Percentiles rank a stretch among this genome's conserved stretches.
These are phyloP conservation scores for Cyprichromis sp. DNA, from an alignment of 2,113 vertebrate species.

Conservation along the genomic window DNA sequence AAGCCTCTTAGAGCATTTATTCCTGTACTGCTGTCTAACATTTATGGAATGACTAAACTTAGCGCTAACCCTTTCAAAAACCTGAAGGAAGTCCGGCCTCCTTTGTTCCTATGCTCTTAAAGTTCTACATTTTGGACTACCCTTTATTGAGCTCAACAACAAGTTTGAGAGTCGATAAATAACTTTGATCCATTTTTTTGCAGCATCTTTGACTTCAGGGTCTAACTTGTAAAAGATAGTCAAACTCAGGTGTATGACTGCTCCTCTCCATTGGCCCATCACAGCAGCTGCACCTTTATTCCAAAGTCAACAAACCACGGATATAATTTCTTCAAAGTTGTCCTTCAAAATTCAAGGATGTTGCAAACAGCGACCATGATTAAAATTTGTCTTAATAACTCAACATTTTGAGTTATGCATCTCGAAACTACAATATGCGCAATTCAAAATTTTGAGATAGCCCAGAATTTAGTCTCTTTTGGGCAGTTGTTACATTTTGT, in stretches of 20 bases:
- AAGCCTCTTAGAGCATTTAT: background rate
- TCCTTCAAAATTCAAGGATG: background rate
- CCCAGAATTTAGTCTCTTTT: background rate
- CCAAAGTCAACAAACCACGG: background rate
- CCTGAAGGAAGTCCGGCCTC: background rate
- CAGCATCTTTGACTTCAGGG: background rate
- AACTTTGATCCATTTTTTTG: background rate
- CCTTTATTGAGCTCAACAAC: background rate
- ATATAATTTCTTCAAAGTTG: background rate
- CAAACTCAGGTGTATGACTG: background rate
- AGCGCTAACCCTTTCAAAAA: background rate
- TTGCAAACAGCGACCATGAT: background rate
- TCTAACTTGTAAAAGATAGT: background rate
- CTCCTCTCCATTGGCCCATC: background rate
- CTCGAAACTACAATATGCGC: fast-evolving
- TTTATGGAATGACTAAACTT: background rate
- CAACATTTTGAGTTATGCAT: background rate
- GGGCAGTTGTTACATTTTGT: background rate
- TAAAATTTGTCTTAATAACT: background rate
- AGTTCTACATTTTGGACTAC: background rate
- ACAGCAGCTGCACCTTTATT: background rate
- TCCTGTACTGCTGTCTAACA: background rate
- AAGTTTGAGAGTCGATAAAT: background rate
- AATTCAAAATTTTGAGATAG: background rate
- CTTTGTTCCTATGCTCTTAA: background rate